Conservation (phyloP, 2,888 invertebrate species). For the Beris morrisii region DNA sequence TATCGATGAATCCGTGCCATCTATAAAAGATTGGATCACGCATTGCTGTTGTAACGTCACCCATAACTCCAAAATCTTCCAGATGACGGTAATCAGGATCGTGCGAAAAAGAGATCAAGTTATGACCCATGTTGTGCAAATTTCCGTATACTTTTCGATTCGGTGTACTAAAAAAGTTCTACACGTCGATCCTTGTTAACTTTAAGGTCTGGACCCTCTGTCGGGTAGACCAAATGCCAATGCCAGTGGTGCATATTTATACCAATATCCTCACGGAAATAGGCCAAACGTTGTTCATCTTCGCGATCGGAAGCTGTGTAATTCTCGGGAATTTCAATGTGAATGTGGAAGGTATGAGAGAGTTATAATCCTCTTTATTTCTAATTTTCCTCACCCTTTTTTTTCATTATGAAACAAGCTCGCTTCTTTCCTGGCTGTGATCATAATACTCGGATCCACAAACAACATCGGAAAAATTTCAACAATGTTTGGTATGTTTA, state of each 20-base stretch:
- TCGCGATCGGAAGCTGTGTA: conserved; percentile 75
- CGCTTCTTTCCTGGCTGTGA: conserved; percentile 43
- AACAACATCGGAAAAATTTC: conserved; percentile 83
- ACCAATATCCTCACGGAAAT: conserved; percentile 84
- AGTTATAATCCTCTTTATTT: no score
- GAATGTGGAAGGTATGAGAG: conserved; percentile 42
- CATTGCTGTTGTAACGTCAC: conserved; percentile 82
- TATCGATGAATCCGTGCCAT: conserved; percentile 79
- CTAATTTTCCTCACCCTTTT: no score
- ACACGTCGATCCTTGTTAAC: conserved; percentile 74
- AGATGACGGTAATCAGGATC: conserved; percentile 72
- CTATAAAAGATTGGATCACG: conserved; percentile 85
- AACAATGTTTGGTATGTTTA: conserved; percentile 72
- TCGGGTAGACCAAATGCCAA: conserved; percentile 87
- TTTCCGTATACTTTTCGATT: conserved; percentile 75
- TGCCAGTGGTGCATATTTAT: conserved; percentile 90
- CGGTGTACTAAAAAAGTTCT: conserved; percentile 72
- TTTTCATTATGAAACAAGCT: no score
- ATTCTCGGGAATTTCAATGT: conserved; percentile 70
- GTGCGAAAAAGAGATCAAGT: conserved; percentile 72
- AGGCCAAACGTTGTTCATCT: conserved; percentile 77
- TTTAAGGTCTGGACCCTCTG: conserved; percentile 63
- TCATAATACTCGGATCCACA: conserved; percentile 72
- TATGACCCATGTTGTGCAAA: conserved; percentile 81
- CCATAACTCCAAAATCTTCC: conserved; percentile 79